Evolutionary conservation across 1,140 invertebrate species (phyloP).

Genomic region (Micrasema longulum): DNA sequence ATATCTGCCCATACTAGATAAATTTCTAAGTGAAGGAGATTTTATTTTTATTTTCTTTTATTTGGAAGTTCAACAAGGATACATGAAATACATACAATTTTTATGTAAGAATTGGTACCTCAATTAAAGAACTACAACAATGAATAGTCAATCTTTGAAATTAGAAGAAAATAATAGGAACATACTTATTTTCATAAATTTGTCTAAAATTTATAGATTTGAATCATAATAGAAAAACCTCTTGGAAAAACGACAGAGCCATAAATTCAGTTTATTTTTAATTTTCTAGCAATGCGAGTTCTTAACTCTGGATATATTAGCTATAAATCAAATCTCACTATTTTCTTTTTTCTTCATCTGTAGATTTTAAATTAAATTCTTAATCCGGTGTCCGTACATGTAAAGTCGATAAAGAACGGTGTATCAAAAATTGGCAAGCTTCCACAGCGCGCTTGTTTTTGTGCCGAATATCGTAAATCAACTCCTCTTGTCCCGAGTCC

Average conservation of each 20-base stretch:
- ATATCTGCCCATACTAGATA: no score
- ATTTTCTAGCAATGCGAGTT: neutral
- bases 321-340: neutral
- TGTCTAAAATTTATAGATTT: no score
- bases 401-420: slow-evolving; percentile 25
- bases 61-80: no score
- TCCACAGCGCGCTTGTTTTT: slow-evolving; percentile 28
- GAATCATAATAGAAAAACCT: no score
- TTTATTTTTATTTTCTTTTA: no score
- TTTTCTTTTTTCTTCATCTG: neutral
- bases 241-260: neutral
- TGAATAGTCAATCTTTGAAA: no score
- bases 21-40: no score
- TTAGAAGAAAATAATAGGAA: no score
- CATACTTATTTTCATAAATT: no score
- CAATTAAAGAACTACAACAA: no score
- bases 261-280: neutral
- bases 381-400: slow-evolving; percentile 1
- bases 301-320: neutral
- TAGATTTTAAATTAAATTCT: neutral
- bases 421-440: slow-evolving; percentile 33
- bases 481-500: slow-evolving; percentile 12
- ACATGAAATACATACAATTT: no score
- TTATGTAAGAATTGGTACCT: no score
- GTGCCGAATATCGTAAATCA: slow-evolving; percentile 27